phyloP scores from a whole-genome alignment of 2,888 invertebrate species.

The Hyposoter dolosus region DNA sequence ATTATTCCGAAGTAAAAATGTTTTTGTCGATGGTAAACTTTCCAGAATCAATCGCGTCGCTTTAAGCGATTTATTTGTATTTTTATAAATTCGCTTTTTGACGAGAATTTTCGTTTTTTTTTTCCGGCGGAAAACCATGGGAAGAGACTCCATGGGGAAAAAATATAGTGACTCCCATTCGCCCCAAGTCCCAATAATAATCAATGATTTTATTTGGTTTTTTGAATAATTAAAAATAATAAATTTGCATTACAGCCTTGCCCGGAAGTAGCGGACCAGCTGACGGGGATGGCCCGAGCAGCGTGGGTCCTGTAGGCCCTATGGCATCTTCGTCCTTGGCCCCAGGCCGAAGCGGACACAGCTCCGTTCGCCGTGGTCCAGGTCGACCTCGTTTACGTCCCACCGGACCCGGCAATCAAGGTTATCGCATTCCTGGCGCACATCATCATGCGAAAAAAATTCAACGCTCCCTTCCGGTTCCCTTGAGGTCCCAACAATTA shows the following conservation, averaged over 20 bases:
- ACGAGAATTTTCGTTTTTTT: too few species aligned
- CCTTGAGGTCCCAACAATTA: constrained; percentile 80
- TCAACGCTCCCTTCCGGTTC: constrained; percentile 81
- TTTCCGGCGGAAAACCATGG: too few species aligned
- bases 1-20: background rate
- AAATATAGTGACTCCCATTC: too few species aligned
- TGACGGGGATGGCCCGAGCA: constrained; percentile 80
- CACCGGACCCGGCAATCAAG: constrained; percentile 88
- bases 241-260: constrained; percentile 62
- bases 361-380: constrained; percentile 87
- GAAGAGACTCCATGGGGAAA: too few species aligned
- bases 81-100: too few species aligned
- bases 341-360: constrained; percentile 72
- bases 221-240: background rate
- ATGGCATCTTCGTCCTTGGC: constrained; percentile 74
- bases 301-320: constrained; percentile 78
- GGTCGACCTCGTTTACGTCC: constrained; percentile 90
- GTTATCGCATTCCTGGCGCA: constrained; percentile 86
- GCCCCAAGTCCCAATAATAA: too few species aligned
- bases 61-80: background rate
- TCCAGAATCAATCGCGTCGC: background rate
- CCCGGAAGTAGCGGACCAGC: constrained; percentile 73
- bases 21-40: background rate
- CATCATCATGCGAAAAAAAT: constrained; percentile 76
- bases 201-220: background rate